Percentiles rank a stretch among this genome's conserved stretches.
phyloP scores from a whole-genome alignment of 1,140 invertebrate species.

The Bombus haemorrhoidalis region DNA sequence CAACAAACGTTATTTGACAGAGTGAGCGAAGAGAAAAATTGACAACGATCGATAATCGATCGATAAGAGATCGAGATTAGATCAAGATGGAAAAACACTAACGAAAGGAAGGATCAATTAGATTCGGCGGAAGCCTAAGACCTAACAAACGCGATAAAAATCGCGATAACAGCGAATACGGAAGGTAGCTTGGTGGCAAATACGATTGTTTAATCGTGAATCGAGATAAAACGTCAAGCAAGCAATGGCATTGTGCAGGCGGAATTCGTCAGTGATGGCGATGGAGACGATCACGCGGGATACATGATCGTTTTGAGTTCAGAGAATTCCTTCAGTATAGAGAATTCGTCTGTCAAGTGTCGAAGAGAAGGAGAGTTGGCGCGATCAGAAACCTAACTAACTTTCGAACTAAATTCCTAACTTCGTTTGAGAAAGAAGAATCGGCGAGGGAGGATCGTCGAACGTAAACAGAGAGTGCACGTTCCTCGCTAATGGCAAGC shows the following conservation, averaged over 20 bases:
- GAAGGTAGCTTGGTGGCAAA: slow-evolving; percentile 6
- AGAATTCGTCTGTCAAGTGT: not conserved
- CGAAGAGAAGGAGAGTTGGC: not conserved
- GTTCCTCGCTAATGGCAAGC: not conserved
- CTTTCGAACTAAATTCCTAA: no score
- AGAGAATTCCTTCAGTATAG: not conserved
- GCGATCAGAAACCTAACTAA: no score
- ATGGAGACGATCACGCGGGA: not conserved
- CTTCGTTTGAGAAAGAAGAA: not conserved
- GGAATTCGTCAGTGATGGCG: not conserved
- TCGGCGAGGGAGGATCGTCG: not conserved
- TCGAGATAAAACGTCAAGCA: slow-evolving; percentile 49
- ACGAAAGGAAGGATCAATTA: not conserved
- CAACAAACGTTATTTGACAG: not conserved
- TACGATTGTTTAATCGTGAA: slow-evolving; percentile 49
- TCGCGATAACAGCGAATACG: slow-evolving; percentile 25
- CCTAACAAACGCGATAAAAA: slow-evolving; percentile 35
- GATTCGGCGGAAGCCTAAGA: not conserved
- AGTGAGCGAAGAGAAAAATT: no score
- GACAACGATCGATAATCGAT: not conserved
- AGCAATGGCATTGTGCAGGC: not conserved
- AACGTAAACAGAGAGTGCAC: not conserved
- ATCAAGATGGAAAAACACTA: not conserved
- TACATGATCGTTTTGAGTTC: not conserved
- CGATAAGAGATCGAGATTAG: not conserved